These are phyloP conservation scores for Agonopterix alstromeriana DNA, from an alignment of 2,888 invertebrate species.

Conservation along the genomic window DNA sequence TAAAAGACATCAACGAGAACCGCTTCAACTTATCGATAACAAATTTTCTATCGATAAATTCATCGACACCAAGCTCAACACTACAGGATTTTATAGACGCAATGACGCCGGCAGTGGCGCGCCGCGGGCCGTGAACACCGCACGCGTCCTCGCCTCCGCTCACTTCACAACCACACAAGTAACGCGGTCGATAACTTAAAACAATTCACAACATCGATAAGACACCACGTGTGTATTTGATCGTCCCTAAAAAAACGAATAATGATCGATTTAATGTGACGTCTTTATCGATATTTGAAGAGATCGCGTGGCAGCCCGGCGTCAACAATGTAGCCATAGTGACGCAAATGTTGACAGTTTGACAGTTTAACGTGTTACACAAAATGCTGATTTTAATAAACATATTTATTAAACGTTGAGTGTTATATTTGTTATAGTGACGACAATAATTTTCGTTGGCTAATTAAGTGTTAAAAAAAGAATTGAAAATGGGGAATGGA, in stretches of 20 bases:
- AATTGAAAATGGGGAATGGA: slow-evolving; percentile 85
- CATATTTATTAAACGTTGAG: slow-evolving; percentile 32
- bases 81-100: slow-evolving; percentile 54
- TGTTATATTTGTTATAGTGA: slow-evolving; percentile 30
- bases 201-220: slow-evolving; percentile 15
- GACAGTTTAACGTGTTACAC: slow-evolving; percentile 40
- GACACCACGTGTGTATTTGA: neutral
- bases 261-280: slow-evolving; percentile 25
- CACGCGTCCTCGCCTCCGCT: slow-evolving; percentile 21
- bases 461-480: slow-evolving; percentile 25
- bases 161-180: slow-evolving; percentile 19
- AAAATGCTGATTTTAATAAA: slow-evolving; percentile 33
- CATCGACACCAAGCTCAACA: slow-evolving; percentile 16
- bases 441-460: slow-evolving; percentile 46
- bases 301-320: slow-evolving; percentile 47
- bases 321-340: slow-evolving; percentile 75
- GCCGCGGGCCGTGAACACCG: slow-evolving; percentile 39
- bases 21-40: neutral
- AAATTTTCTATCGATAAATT: slow-evolving; percentile 1
- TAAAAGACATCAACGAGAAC: too few species aligned
- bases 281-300: slow-evolving; percentile 37
- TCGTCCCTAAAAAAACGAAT: neutral
- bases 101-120: slow-evolving; percentile 55
- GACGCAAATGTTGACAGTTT: slow-evolving; percentile 64
- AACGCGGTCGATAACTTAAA: slow-evolving; percentile 42